phyloP scores from a whole-genome alignment of 2,113 vertebrate genomes.

The Salvelinus alpinus region DNA sequence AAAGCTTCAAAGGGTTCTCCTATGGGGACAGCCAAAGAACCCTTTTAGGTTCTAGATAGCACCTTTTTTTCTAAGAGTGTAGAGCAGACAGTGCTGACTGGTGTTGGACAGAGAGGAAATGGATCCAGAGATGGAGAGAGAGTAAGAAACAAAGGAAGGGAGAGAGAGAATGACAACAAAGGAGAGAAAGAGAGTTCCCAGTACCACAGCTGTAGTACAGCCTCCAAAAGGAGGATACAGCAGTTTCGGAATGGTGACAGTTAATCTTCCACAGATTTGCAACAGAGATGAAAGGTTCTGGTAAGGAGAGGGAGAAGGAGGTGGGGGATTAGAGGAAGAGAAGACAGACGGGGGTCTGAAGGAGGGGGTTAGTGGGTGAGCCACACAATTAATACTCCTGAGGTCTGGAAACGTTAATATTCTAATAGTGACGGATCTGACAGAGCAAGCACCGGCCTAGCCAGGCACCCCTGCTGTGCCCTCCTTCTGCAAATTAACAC shows the following conservation, averaged over 20 bases:
- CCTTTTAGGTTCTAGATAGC: too few species aligned
- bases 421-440: constrained; percentile 60
- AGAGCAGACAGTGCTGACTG: neutral
- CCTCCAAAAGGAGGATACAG: neutral
- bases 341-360: constrained; percentile 24
- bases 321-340: constrained; percentile 52
- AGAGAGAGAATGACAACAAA: neutral
- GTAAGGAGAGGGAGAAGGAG: constrained; percentile 38
- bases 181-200: neutral
- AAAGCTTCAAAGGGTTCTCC: too few species aligned
- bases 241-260: neutral
- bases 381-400: constrained; percentile 57
- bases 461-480: constrained; percentile 64
- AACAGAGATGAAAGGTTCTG: constrained; percentile 17
- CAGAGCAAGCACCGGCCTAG: constrained; percentile 40
- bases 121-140: constrained; percentile 2
- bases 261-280: neutral
- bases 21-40: too few species aligned
- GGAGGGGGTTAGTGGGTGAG: constrained; percentile 45
- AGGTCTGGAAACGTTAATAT: constrained; percentile 69
- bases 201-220: constrained; percentile 6
- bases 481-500: constrained; percentile 68
- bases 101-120: constrained; percentile 5
- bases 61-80: neutral
- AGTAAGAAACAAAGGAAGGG: constrained; percentile 12